Base-by-base conservation (phyloP, 64 coral and sea anemone genomes). In the Porites lutea region DNA sequence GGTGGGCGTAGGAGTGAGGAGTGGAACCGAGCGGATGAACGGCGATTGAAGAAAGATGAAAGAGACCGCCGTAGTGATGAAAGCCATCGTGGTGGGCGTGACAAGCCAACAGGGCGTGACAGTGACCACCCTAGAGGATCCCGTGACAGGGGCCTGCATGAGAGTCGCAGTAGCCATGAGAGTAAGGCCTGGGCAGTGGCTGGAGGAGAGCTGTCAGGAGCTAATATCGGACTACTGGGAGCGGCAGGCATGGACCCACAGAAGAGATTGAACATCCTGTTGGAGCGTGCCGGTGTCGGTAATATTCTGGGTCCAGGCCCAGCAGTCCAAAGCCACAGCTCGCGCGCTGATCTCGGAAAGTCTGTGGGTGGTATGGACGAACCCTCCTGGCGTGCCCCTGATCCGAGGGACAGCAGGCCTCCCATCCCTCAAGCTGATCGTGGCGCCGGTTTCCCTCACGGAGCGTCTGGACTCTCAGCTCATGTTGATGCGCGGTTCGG, bases 271-370 rank as follows among this genome's bases (percentile, higher is more conserved):
- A 93, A 82, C n/a, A 94, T 99, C 14, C 84, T 99, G 22, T 86
- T 99, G 1, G 94, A 99, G 62, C 94, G 97, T 53, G 97, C 97
- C 51, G 97, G 97, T 5, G 97, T 99, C 51, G 92, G 97, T 74
- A 94, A 94, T 20, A 96, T 99, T 69, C 92, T 99, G 0, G 97
- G 97, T 20, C 89, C 45, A 18, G 92, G 67, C 37, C 52, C 82
- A 77, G 88, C 75, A 47, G 87, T 70, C 68, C 92, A 63, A 50
- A 78, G 1, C 76, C 79, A 80, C 79, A 88, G 49, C 54, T 92
- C 73, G 50, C 93, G 83, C 76, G 74, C 59, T 75, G 92, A 82
- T 37, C 83, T 93, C 5, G 70, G 63, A 13, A 93, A 93, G 51
- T 13, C 82, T 10, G 68, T 81, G n/a, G 77, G 62, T 69, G 75